Percentiles rank a stretch among this genome's conserved stretches.
These are phyloP conservation scores for Coregonus clupeaformis DNA, from an alignment of 2,113 vertebrate species.

Conservation along the genomic window DNA sequence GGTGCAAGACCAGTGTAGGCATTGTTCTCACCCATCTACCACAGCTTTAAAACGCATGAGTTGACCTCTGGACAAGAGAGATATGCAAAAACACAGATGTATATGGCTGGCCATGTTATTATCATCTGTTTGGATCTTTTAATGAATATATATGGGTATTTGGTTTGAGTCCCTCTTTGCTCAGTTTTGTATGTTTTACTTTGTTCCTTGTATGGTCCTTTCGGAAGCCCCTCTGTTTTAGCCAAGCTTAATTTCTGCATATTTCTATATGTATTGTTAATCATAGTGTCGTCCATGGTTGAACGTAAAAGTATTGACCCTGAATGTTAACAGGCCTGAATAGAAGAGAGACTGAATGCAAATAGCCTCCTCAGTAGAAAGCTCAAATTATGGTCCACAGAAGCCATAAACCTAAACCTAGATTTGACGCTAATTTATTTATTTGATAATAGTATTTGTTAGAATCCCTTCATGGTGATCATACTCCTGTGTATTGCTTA, in stretches of 20 bases:
- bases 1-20: not conserved
- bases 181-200: not conserved
- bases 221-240: no score
- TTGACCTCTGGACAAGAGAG: slow-evolving; percentile 11
- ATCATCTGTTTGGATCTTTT: not conserved
- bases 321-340: not conserved
- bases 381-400: not conserved
- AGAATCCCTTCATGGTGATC: no score
- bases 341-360: not conserved
- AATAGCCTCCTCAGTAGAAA: not conserved
- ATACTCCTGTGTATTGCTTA: no score
- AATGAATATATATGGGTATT: no score
- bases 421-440: not conserved
- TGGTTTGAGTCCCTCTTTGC: not conserved
- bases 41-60: not conserved
- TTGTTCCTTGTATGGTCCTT: no score
- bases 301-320: not conserved
- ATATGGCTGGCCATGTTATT: not conserved
- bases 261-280: not conserved
- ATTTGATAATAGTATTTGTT: not conserved
- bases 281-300: not conserved
- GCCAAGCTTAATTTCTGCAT: no score
- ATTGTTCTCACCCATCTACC: not conserved
- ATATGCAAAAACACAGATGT: slow-evolving; percentile 22
- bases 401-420: not conserved